Evolutionary conservation across 2,888 invertebrate species (phyloP).

Genomic region (Pediacus dermestoides): DNA sequence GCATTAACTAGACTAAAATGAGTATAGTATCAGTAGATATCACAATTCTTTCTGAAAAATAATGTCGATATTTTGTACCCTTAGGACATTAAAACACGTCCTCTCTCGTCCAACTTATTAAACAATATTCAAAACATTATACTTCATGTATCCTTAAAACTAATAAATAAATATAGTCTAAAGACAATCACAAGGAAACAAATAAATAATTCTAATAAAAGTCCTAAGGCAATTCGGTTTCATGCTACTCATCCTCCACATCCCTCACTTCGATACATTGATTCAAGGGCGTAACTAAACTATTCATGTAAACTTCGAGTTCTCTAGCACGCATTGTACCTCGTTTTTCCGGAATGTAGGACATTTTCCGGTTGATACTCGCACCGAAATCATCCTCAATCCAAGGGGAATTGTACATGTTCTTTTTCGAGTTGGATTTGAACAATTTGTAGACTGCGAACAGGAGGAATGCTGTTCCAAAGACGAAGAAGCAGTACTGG

Average conservation of each 20-base stretch:
- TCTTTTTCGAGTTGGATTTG: slow-evolving; percentile 23
- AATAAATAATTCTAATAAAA: slow-evolving; percentile 2
- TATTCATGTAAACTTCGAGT: slow-evolving; percentile 40
- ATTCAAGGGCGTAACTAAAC: slow-evolving; percentile 21
- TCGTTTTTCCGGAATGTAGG: slow-evolving; percentile 39
- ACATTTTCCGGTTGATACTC: slow-evolving; percentile 39
- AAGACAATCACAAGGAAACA: slow-evolving; percentile 8
- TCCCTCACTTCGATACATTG: slow-evolving; percentile 20
- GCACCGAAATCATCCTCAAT: slow-evolving; percentile 37
- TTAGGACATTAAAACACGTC: slow-evolving; percentile 4
- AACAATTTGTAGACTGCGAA: slow-evolving; percentile 49
- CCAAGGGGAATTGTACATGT: slow-evolving; percentile 33
- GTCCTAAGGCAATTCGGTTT: background rate
- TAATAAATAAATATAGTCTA: slow-evolving; percentile 2
- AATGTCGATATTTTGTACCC: too few species aligned
- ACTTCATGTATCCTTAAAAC: background rate
- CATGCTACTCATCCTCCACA: background rate
- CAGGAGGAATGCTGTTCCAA: slow-evolving; percentile 54
- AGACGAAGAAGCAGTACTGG: slow-evolving; percentile 55
- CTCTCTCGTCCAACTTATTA: too few species aligned
- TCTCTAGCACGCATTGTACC: slow-evolving; percentile 39
- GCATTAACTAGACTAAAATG: background rate
- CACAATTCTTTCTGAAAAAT: background rate
- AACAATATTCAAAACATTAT: too few species aligned
- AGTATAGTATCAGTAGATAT: slow-evolving; percentile 3